phyloP scores from a whole-genome alignment of 1,140 invertebrate species.

The Cotesia chilonis region DNA sequence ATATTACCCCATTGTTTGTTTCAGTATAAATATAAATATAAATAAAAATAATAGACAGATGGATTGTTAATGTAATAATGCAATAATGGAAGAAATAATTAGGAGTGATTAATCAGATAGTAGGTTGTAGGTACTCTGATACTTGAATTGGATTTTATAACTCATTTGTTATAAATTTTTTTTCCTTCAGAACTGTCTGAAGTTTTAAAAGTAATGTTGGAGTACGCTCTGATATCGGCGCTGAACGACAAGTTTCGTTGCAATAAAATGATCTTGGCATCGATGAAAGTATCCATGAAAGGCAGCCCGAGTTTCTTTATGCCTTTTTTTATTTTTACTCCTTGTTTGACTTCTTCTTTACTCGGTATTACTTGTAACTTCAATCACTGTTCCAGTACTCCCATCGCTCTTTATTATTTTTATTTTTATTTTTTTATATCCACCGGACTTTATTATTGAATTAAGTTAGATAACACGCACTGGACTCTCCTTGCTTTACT shows the following conservation, averaged over 20 bases:
- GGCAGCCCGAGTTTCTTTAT: slow-evolving; percentile 29
- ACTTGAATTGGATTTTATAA: too few relatives aligned
- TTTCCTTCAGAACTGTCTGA: neutral
- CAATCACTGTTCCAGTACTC: too few relatives aligned
- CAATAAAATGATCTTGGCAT: slow-evolving; percentile 28
- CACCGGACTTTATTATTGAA: too few relatives aligned
- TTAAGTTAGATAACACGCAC: neutral
- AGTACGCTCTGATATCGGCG: slow-evolving; percentile 16
- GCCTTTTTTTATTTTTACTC: slow-evolving; percentile 19
- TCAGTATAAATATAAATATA: too few relatives aligned
- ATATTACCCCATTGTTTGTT: too few relatives aligned
- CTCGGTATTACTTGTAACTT: too few relatives aligned
- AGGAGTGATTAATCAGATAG: too few relatives aligned
- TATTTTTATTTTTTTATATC: neutral
- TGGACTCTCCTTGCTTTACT: neutral
- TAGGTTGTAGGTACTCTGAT: too few relatives aligned
- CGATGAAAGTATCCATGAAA: slow-evolving; percentile 33
- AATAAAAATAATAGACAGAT: too few relatives aligned
- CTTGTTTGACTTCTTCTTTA: slow-evolving; percentile 32
- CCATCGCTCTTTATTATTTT: neutral
- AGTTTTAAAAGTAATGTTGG: neutral
- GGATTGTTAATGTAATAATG: too few relatives aligned
- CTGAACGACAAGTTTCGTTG: slow-evolving; percentile 17
- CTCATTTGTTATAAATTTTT: neutral
- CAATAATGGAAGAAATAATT: too few relatives aligned